Base-by-base conservation (phyloP, 2,888 invertebrate species). In the Chymomyza amoena region DNA sequence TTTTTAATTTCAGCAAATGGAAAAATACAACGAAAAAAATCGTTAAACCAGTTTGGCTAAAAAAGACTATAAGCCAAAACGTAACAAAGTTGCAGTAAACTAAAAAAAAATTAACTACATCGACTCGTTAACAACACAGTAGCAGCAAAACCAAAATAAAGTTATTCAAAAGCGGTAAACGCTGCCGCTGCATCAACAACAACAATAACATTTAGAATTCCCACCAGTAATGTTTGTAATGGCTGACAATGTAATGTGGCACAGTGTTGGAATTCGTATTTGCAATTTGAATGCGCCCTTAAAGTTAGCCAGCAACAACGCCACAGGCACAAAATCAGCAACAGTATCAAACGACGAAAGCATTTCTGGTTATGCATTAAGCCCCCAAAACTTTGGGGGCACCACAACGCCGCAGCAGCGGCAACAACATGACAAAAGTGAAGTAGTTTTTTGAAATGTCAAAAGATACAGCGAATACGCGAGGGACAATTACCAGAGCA, bases 351-450 rank as follows among this genome's bases (percentile, higher is more conserved):
- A 64, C 72, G 70, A 74, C 71, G 71, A 73, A 62, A 76, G 18
- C 77, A 80, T 81, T 78, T 78, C 79, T 88, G 88, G 81, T 86
- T 89, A 89, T 87, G 88, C 82, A 81, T 81, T 88, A 83, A 89
- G 91, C 91, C 92, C 92, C 91, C 91, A 91, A 90, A 88, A 89
- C 20, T 57, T 91, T 90, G 92, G 91, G 91, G 92, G 92, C 89
- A 90, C 91, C 77, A 90, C 88, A 80, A 80, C 78, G 39, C 70
- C 64, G 28, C 75, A 66, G 59, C 78, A 76, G 62, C 75, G 70
- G 66, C 76, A 75, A 67, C 80, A 70, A 65, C 45, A 59, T 45
- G 71, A 79, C 72, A 70, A 64, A 62, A 77, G 71, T 76, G 77
- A 73, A 75, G 73, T 75, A 86, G 81, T 84, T 75, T 81, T 84